A percentile compares a stretch with the other conserved stretches of the same genome.
Evolutionary conservation across 2,888 invertebrate species (phyloP).

Genomic region (Dysmachus trigonus): DNA sequence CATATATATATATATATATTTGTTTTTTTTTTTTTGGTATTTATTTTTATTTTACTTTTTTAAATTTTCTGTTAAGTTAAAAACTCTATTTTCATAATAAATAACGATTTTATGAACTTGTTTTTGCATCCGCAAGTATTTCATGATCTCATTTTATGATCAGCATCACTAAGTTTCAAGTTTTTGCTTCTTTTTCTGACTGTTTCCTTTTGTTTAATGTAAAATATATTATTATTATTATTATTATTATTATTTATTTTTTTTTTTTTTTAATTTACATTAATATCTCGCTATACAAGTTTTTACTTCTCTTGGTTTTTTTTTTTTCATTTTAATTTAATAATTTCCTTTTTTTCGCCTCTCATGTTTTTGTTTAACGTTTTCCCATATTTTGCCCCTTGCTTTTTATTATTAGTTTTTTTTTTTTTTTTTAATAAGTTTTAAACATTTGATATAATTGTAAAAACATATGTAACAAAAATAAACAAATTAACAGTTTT

Average conservation of each 20-base stretch:
- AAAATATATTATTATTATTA: neutral
- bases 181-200: neutral
- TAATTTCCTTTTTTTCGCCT: slow-evolving; percentile 11
- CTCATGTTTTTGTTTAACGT: neutral
- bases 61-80: slow-evolving; percentile 34
- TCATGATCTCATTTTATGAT: neutral
- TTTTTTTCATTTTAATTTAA: neutral
- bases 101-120: slow-evolving; percentile 31
- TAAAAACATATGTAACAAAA: neutral
- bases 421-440: neutral
- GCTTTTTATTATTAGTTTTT: neutral
- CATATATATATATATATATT: neutral
- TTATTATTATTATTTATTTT: neutral
- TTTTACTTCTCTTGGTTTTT: neutral
- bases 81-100: slow-evolving; percentile 31
- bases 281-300: neutral
- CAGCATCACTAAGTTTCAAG: neutral
- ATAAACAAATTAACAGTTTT: neutral
- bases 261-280: neutral
- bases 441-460: neutral
- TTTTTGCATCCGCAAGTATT: neutral
- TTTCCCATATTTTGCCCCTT: neutral
- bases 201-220: neutral
- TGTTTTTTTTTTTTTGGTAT: slow-evolving; percentile 16
- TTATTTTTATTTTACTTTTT: slow-evolving; percentile 28